phyloP scores from a whole-genome alignment of 2,797 vertebrate species.

The Helostoma temminkii region DNA sequence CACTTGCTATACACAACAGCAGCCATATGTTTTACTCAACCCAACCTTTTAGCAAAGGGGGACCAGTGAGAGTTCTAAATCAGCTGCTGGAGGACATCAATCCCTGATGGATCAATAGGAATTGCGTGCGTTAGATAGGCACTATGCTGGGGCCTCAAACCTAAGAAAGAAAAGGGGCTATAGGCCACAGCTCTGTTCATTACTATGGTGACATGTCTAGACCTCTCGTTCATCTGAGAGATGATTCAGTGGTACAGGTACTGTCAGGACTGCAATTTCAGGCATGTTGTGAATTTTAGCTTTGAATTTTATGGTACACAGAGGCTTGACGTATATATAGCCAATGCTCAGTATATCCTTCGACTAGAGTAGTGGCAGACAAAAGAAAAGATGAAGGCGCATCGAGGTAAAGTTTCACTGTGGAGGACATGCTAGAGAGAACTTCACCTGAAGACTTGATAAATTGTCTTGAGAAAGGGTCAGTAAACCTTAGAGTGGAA shows the following conservation, averaged over 20 bases:
- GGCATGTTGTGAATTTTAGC: slow-evolving; percentile 74
- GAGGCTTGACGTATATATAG: slow-evolving; percentile 62
- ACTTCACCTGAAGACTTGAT: slow-evolving; percentile 77
- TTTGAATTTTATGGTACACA: slow-evolving; percentile 63
- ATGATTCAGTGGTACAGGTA: slow-evolving; percentile 75
- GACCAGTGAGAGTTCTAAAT: slow-evolving; percentile 76
- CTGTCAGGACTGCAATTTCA: slow-evolving; percentile 78
- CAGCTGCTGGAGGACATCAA: slow-evolving; percentile 77
- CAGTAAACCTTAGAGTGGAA: slow-evolving; percentile 41
- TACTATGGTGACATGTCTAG: slow-evolving; percentile 76
- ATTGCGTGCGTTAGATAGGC: slow-evolving; percentile 59
- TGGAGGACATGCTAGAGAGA: slow-evolving; percentile 35
- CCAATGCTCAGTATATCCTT: slow-evolving; percentile 43
- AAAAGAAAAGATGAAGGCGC: slow-evolving; percentile 49
- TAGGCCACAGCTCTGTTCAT: slow-evolving; percentile 78
- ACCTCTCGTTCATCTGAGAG: slow-evolving; percentile 73
- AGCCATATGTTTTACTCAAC: slow-evolving; percentile 67
- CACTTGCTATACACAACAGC: slow-evolving; percentile 36
- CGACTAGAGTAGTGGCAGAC: slow-evolving; percentile 49
- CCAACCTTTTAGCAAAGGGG: slow-evolving; percentile 68
- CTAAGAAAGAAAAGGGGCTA: slow-evolving; percentile 61
- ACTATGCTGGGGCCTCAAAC: slow-evolving; percentile 52
- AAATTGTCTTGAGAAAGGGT: slow-evolving; percentile 52
- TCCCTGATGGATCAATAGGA: slow-evolving; percentile 83
- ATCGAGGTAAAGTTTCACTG: slow-evolving; percentile 35